Evolutionary conservation across 2,888 invertebrate species (phyloP).

Genomic region (Poecilobothrus nobilitatus): DNA sequence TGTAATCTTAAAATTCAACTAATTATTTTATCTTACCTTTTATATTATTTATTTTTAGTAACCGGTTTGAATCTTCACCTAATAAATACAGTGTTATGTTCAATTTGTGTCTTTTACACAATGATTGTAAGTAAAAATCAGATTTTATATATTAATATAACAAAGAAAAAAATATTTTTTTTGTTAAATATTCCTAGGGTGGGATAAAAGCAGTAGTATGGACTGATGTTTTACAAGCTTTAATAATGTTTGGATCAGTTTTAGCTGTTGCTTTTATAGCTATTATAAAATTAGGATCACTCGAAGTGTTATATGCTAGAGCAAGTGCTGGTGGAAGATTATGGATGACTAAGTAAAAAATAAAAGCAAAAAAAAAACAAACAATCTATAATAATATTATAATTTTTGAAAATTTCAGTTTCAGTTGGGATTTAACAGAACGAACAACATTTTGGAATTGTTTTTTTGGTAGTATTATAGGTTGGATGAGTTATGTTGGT

Average conservation of each 20-base stretch:
- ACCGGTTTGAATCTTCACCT: conserved; percentile 47
- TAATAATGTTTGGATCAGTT: conserved; percentile 41
- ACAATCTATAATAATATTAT: too few species aligned
- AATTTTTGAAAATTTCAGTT: too few species aligned
- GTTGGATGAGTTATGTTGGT: conserved; percentile 53
- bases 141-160: too few species aligned
- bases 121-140: conserved; percentile 40
- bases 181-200: conserved; percentile 32
- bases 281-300: conserved; percentile 39
- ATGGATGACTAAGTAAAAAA: neutral
- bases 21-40: too few species aligned
- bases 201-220: conserved; percentile 49
- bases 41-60: conserved; percentile 31
- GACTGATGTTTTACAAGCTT: conserved; percentile 47
- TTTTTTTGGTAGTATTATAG: conserved; percentile 49
- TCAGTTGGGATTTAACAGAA: conserved; percentile 49
- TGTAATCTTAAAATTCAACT: too few species aligned
- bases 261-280: conserved; percentile 41
- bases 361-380: neutral
- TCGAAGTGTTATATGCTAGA: conserved; percentile 36
- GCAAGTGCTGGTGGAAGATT: conserved; percentile 37
- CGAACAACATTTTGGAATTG: conserved; percentile 55
- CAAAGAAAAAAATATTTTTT: too few species aligned
- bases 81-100: conserved; percentile 44
- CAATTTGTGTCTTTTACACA: conserved; percentile 48